phyloP scores from a whole-genome alignment of 2,113 vertebrate genomes.

The Malurus cyaneus region DNA sequence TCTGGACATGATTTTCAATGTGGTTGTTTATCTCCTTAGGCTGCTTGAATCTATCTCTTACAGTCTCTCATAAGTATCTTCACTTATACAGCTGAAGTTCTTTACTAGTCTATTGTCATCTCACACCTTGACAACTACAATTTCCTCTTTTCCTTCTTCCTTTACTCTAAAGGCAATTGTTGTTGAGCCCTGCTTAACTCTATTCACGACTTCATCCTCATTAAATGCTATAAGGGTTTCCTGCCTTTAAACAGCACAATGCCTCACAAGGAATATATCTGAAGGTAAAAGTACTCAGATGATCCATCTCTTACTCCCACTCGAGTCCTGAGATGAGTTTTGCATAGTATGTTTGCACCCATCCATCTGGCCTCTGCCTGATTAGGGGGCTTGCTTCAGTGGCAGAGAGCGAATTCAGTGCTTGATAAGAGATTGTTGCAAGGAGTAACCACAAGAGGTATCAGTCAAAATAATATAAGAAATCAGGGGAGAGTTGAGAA shows the following conservation, averaged over 20 bases:
- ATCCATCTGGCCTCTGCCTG: background rate
- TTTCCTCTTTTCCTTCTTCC: background rate
- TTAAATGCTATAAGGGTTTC: background rate
- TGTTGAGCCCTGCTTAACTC: background rate
- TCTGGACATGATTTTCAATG: background rate
- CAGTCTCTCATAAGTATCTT: background rate
- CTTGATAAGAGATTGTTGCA: background rate
- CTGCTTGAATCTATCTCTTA: background rate
- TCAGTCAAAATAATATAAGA: background rate
- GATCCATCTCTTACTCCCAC: background rate
- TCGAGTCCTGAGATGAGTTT: background rate
- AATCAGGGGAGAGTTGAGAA: background rate
- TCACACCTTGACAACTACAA: background rate
- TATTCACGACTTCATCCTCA: background rate
- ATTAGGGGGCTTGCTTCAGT: background rate
- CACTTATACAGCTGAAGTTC: background rate
- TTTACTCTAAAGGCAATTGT: background rate
- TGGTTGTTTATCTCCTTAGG: background rate
- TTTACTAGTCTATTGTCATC: background rate
- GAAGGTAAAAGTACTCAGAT: background rate
- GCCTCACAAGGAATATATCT: background rate
- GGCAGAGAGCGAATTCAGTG: background rate
- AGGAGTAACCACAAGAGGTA: background rate
- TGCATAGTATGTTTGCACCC: background rate
- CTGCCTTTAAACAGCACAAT: background rate